Percentiles rank a stretch among this genome's conserved stretches.
phyloP scores from a whole-genome alignment of 2,888 invertebrate genomes.

The Scaptomyza cyrtandrae region DNA sequence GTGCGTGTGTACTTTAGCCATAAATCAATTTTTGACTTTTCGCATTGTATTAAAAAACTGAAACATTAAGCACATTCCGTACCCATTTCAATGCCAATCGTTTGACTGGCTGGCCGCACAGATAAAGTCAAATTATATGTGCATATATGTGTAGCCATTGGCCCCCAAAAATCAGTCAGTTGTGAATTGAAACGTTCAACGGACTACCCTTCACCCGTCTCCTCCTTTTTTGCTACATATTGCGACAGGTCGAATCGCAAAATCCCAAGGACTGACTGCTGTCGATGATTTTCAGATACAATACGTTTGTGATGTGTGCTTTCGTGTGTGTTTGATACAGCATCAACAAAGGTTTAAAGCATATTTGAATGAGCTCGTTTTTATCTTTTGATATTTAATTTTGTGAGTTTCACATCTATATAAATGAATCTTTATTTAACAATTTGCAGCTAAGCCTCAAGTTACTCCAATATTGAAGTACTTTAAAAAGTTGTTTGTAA shows the following conservation, averaged over 20 bases:
- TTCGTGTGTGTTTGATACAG: constrained; percentile 8
- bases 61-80: constrained; percentile 42
- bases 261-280: constrained; percentile 47
- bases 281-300: constrained; percentile 51
- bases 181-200: constrained; percentile 47
- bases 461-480: not conserved
- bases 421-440: too few relatives aligned
- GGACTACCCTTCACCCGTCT: constrained; percentile 1
- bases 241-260: constrained; percentile 31
- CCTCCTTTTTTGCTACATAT: not conserved
- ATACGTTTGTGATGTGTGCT: constrained; percentile 28
- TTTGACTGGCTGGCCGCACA: constrained; percentile 57
- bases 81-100: constrained; percentile 68
- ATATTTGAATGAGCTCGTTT: not conserved
- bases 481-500: not conserved
- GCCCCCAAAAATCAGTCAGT: constrained; percentile 50
- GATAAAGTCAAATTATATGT: constrained; percentile 75
- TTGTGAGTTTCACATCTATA: not conserved
- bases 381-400: constrained; percentile 1
- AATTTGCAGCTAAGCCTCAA: not conserved
- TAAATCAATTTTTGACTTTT: constrained; percentile 49
- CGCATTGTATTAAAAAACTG: constrained; percentile 37
- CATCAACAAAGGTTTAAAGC: constrained; percentile 17
- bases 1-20: constrained; percentile 12
- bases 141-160: constrained; percentile 33